Base-by-base conservation (phyloP, 2,888 invertebrate genomes). In the Eupithecia insigniata region DNA sequence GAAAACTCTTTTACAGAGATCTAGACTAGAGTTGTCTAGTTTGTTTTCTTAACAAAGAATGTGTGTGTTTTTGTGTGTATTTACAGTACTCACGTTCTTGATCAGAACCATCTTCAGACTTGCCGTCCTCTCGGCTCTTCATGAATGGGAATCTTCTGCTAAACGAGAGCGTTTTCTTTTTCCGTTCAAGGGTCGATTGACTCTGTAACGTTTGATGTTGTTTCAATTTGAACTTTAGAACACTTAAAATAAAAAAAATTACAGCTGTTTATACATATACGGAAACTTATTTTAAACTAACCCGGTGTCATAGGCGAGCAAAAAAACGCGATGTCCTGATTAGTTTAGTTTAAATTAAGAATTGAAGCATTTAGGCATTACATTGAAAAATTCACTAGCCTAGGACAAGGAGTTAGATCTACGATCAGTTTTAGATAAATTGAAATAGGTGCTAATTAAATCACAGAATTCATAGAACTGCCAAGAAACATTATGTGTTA, bases 91-190 rank as follows among this genome's bases (percentile, higher is more conserved):
- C 96, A 99, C 99, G 98, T 97, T 99, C 99, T 95, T 98, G 98
- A 89, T 98, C 98, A 82, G 98, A 99, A 89, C 98, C 98, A 88
- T 99, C 99, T 93, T 99, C 98, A 69, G 98, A 98, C 92, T 98
- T 98, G 82, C 94, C 94, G 88, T 99, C 98, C 91, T 99, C 99
- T 95, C 99, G 98, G 95, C 99, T 99, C 96, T 99, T 99, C 98
- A 99, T 99, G 94, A 99, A 99, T 55, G 99, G 99, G 94, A 99
- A 99, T 92, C 98, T 98, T 91, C 99, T 96, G 88, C 99, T 99
- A 95, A 99, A 99, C 73, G 99, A 99, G 86, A 99, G 97, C 87
- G 99, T 99, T 94, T 99, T 99, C 96, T 99, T 99, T 95, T 98
- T 98, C 88, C 98, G 96, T 93, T 98, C 98, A 87, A 98, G 95